Evolutionary conservation across 2,888 invertebrate species (phyloP).

Genomic region (Leistus spinibarbis): DNA sequence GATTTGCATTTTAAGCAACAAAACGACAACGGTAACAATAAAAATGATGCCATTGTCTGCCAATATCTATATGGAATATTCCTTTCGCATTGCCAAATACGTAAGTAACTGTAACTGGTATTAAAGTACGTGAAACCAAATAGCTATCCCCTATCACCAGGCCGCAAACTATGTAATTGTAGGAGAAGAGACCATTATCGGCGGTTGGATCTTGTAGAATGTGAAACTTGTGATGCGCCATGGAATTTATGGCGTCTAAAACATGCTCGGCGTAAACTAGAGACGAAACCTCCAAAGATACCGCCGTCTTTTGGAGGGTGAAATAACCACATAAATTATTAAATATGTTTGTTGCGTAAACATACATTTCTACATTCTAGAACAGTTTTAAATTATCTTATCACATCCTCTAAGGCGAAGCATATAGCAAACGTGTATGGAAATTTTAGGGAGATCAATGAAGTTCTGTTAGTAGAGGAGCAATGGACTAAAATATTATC

Average conservation of each 20-base stretch:
- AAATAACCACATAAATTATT: not conserved
- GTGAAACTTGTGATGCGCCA: not conserved
- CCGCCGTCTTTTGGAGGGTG: not conserved
- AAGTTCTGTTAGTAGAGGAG: too few species aligned
- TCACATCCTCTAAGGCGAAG: not conserved
- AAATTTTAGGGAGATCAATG: not conserved
- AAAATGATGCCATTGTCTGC: not conserved
- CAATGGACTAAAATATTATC: too few species aligned
- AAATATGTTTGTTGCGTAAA: not conserved
- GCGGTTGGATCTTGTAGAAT: not conserved
- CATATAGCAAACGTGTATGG: not conserved
- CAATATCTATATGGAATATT: not conserved
- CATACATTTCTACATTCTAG: not conserved
- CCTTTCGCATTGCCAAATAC: not conserved
- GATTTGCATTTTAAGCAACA: not conserved
- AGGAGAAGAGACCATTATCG: not conserved
- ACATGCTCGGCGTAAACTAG: not conserved
- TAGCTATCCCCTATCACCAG: not conserved
- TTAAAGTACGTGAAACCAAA: not conserved
- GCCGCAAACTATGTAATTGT: not conserved
- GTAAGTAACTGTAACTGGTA: not conserved
- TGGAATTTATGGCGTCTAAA: not conserved
- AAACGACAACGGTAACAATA: not conserved
- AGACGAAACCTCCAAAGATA: not conserved
- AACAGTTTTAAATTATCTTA: not conserved